These are phyloP conservation scores for Orthonychiurus folsomi DNA, from an alignment of 2,888 invertebrate species.

Conservation along the genomic window DNA sequence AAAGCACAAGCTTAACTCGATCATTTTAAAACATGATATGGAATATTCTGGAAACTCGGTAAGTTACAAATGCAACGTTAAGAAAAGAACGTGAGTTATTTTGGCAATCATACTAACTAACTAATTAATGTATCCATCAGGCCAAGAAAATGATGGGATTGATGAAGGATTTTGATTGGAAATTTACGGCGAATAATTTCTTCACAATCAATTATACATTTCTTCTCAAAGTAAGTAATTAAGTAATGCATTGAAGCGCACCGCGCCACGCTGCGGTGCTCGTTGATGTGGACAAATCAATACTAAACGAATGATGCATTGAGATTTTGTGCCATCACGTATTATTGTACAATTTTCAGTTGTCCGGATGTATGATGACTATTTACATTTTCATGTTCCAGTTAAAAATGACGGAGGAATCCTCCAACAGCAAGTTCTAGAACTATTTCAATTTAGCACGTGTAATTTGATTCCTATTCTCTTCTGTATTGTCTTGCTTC, in stretches of 20 bases:
- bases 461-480: too few species aligned
- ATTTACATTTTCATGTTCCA: neutral
- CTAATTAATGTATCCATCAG: neutral
- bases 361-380: neutral
- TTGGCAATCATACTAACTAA: neutral
- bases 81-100: neutral
- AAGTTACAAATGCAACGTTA: neutral
- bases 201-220: neutral
- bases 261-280: too few species aligned
- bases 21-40: too few species aligned
- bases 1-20: too few species aligned
- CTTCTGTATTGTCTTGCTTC: too few species aligned
- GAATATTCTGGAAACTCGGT: too few species aligned
- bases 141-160: neutral
- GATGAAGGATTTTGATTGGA: neutral
- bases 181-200: neutral
- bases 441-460: too few species aligned
- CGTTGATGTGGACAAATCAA: too few species aligned
- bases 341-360: neutral
- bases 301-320: too few species aligned
- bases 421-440: too few species aligned
- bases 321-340: neutral
- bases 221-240: neutral
- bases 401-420: neutral
- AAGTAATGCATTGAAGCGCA: too few species aligned